Percentiles rank a stretch among this genome's conserved stretches.
Conservation (phyloP, 2,888 invertebrate species). For the Allacma fusca region DNA sequence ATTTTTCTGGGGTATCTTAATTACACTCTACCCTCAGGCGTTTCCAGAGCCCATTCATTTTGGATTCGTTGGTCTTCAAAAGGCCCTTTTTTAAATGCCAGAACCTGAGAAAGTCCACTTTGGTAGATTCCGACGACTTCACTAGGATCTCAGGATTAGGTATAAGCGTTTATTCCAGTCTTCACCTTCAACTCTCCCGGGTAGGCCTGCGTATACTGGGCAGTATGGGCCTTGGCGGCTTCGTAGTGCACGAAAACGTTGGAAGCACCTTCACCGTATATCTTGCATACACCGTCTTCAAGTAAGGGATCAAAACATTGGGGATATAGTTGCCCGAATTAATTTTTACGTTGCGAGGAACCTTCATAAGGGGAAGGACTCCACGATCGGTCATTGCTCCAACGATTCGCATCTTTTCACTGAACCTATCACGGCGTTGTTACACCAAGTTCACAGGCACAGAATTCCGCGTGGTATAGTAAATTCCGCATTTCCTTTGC, state of each 20-base stretch:
- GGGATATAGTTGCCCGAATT: constrained; percentile 34
- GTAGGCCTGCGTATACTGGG: too few species aligned
- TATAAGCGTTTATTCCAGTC: too few species aligned
- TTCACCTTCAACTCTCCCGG: too few species aligned
- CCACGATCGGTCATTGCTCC: constrained; percentile 32
- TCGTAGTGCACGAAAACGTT: constrained; percentile 36
- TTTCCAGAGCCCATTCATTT: neutral
- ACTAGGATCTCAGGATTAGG: too few species aligned
- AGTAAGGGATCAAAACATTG: constrained; percentile 35
- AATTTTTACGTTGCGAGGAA: constrained; percentile 44
- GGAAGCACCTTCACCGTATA: constrained; percentile 33
- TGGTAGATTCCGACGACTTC: too few species aligned
- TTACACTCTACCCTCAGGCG: too few species aligned
- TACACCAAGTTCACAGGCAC: neutral
- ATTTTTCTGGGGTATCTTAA: too few species aligned
- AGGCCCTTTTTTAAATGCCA: constrained; percentile 10
- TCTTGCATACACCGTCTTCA: neutral
- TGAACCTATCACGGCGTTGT: constrained; percentile 10
- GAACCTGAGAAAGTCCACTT: constrained; percentile 31
- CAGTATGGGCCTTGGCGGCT: too few species aligned
- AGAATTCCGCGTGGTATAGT: neutral
- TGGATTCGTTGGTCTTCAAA: neutral
- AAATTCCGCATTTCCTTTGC: neutral
- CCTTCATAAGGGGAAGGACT: constrained; percentile 31
- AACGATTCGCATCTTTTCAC: constrained; percentile 29